Conservation (phyloP, 2,888 invertebrate species). For the Strigamia crassipes region DNA sequence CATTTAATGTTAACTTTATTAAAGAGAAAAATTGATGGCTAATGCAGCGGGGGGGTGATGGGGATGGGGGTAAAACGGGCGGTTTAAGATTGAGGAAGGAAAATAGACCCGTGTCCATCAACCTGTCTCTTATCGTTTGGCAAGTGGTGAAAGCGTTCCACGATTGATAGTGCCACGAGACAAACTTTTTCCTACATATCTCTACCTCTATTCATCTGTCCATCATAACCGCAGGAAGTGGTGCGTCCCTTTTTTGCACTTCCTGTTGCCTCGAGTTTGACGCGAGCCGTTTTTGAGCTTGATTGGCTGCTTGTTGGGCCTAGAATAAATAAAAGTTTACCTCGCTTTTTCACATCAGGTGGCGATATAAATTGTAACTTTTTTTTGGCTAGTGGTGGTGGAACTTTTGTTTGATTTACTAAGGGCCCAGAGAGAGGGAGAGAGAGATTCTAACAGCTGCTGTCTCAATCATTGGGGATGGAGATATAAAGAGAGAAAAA, state of each 20-base stretch:
- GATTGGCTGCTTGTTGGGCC: not conserved
- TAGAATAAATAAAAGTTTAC: constrained; percentile 22
- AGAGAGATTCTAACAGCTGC: constrained; percentile 18
- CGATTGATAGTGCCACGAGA: constrained; percentile 22
- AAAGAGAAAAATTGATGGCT: constrained; percentile 5
- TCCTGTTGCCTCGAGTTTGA: not conserved
- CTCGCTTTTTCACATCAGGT: not conserved
- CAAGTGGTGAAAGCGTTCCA: not conserved
- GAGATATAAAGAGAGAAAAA: not conserved
- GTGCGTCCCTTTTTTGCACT: not conserved
- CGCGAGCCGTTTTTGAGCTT: not conserved
- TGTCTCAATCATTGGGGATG: constrained; percentile 10
- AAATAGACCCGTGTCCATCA: constrained; percentile 5
- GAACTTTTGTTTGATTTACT: constrained; percentile 7
- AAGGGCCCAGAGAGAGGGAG: not conserved
- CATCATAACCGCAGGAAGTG: constrained; percentile 3
- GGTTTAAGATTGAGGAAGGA: not conserved
- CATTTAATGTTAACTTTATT: constrained; percentile 13
- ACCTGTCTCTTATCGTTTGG: constrained; percentile 8
- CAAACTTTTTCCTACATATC: constrained; percentile 27
- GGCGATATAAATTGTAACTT: not conserved
- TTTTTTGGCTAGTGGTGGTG: not conserved
- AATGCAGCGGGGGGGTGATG: not conserved
- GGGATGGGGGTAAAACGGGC: not conserved
- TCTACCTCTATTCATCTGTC: constrained; percentile 23